Evolutionary conservation across 2,797 vertebrate genomes (phyloP).

Genomic region (Gallinago stenura): DNA sequence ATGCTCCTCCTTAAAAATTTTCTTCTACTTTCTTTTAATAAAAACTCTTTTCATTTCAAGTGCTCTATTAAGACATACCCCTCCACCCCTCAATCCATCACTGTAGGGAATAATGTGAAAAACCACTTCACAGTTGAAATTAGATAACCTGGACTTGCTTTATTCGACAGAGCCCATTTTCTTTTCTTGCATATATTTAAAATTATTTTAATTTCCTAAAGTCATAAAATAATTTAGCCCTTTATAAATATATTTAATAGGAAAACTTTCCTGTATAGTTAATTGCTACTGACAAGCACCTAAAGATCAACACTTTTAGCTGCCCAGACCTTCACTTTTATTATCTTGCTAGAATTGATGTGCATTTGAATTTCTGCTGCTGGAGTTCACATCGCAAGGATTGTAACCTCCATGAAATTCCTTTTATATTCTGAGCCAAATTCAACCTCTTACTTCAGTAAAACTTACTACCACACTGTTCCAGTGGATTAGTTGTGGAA

Average conservation of each 20-base stretch:
- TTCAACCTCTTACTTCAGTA: not conserved
- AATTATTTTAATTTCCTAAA: not conserved
- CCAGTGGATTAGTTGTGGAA: not conserved
- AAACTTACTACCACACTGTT: not conserved
- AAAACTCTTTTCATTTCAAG: not conserved
- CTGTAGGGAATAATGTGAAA: not conserved
- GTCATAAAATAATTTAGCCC: not conserved
- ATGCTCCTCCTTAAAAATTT: not conserved
- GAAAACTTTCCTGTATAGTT: not conserved
- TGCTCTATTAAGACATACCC: not conserved
- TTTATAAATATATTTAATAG: not conserved
- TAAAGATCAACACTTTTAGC: not conserved
- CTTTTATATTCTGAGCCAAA: not conserved
- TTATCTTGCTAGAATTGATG: not conserved
- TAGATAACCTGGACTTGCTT: not conserved
- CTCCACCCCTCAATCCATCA: not conserved
- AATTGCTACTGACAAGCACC: not conserved
- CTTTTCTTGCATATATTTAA: not conserved
- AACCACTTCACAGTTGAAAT: not conserved
- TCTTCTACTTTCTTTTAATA: not conserved
- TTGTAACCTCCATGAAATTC: not conserved
- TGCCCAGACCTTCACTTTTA: not conserved
- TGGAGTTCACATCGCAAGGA: not conserved
- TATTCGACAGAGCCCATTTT: rapidly evolving
- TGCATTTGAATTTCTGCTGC: not conserved